phyloP scores from a whole-genome alignment of 2,797 vertebrate species.

The Pangasius mekongensis region DNA sequence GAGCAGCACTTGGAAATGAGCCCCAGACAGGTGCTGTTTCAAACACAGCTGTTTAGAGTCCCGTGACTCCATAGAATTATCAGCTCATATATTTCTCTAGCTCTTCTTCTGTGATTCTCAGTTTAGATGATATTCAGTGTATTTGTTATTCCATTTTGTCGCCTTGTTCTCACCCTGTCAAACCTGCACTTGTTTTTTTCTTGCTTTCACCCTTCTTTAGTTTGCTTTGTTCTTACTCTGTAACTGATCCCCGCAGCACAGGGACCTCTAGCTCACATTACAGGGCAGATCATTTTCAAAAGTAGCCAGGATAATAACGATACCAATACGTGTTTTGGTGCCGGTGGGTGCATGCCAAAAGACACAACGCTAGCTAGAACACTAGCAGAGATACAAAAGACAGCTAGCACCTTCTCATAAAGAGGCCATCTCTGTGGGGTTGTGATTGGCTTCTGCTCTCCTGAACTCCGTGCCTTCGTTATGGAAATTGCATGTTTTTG shows the following conservation, averaged over 20 bases:
- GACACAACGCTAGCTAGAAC: background rate
- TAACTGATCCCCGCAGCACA: slow-evolving; percentile 25
- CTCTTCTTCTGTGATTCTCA: background rate
- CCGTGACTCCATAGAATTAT: background rate
- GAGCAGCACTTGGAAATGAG: slow-evolving; percentile 14
- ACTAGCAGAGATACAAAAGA: too few species aligned
- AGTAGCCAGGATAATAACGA: slow-evolving; percentile 17
- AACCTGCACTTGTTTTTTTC: background rate
- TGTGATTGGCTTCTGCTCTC: background rate
- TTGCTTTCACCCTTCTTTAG: background rate
- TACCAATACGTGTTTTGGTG: slow-evolving; percentile 14
- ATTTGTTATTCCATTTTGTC: background rate
- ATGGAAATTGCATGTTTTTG: background rate
- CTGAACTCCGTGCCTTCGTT: background rate
- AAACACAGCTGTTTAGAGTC: slow-evolving; percentile 26
- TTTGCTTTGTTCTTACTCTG: slow-evolving; percentile 27
- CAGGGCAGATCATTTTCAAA: slow-evolving; percentile 29
- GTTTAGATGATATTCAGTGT: background rate
- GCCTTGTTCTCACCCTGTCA: background rate
- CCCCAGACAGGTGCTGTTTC: slow-evolving; percentile 45
- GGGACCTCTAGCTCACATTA: slow-evolving; percentile 33
- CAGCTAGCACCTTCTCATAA: background rate
- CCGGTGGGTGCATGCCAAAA: background rate
- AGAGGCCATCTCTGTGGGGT: background rate
- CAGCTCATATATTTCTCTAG: background rate